Evolutionary conservation across 2,113 vertebrate species (phyloP).

Genomic region (Petrocephalus zakoni): DNA sequence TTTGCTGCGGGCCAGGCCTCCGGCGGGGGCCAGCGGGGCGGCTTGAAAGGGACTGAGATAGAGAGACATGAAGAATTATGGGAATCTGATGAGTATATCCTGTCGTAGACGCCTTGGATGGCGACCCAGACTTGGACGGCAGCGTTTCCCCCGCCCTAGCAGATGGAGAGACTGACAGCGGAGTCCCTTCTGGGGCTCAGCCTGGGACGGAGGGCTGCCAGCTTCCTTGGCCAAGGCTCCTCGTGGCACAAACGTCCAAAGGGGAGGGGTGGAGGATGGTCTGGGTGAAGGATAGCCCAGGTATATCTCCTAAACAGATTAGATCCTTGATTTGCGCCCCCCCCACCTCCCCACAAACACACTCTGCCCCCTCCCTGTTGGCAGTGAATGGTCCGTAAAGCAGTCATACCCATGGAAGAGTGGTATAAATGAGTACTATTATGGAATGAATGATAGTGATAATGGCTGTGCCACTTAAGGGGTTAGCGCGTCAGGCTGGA

Average conservation of each 20-base stretch:
- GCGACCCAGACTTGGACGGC: neutral
- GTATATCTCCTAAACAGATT: neutral
- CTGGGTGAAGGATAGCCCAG: neutral
- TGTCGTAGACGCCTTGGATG: neutral
- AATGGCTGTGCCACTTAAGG: neutral
- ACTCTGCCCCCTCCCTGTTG: neutral
- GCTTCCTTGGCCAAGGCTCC: neutral
- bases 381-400: neutral
- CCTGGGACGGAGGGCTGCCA: neutral
- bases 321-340: neutral
- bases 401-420: neutral
- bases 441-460: slow-evolving; percentile 11
- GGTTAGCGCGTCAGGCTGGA: neutral
- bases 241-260: neutral
- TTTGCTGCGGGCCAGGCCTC: neutral
- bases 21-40: neutral
- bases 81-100: neutral
- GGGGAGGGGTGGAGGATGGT: neutral
- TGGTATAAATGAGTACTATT: slow-evolving; percentile 7
- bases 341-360: neutral
- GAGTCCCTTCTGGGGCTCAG: neutral
- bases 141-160: neutral
- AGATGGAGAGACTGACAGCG: neutral
- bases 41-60: neutral
- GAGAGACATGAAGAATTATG: slow-evolving; percentile 9